phyloP scores from a whole-genome alignment of 2,888 invertebrate genomes.

The Athalia cordata region DNA sequence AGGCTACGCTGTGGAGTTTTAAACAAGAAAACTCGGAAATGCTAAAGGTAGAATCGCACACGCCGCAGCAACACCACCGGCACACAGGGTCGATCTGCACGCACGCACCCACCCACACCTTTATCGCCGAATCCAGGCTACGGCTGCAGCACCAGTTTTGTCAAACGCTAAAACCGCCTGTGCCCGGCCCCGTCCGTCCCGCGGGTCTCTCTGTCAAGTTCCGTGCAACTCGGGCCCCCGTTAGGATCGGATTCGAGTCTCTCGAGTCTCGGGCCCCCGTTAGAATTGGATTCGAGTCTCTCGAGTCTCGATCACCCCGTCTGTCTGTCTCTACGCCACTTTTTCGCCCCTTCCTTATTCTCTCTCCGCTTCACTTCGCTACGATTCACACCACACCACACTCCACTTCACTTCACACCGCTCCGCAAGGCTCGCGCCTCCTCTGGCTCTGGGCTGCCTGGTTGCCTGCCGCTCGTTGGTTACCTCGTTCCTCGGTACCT shows the following conservation, averaged over 20 bases:
- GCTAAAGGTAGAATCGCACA: not conserved
- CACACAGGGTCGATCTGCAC: constrained; percentile 45
- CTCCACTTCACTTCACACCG: constrained; percentile 4
- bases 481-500: no score
- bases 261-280: no score
- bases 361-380: not conserved
- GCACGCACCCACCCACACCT: constrained; percentile 48
- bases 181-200: constrained; percentile 44
- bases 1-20: constrained; percentile 16
- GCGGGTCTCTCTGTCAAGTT: not conserved
- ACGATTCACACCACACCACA: not conserved
- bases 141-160: constrained; percentile 2
- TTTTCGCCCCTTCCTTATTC: constrained; percentile 42
- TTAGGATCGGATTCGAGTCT: not conserved
- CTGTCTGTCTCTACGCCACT: not conserved
- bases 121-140: constrained; percentile 38
- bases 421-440: no score
- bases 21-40: constrained; percentile 12
- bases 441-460: no score
- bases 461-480: no score
- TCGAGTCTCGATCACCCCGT: no score
- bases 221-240: no score
- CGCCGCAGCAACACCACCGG: constrained; percentile 8
- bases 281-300: not conserved
- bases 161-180: constrained; percentile 34